These are phyloP conservation scores for Patella depressa DNA, from an alignment of 2,888 invertebrate genomes.

Conservation along the genomic window DNA sequence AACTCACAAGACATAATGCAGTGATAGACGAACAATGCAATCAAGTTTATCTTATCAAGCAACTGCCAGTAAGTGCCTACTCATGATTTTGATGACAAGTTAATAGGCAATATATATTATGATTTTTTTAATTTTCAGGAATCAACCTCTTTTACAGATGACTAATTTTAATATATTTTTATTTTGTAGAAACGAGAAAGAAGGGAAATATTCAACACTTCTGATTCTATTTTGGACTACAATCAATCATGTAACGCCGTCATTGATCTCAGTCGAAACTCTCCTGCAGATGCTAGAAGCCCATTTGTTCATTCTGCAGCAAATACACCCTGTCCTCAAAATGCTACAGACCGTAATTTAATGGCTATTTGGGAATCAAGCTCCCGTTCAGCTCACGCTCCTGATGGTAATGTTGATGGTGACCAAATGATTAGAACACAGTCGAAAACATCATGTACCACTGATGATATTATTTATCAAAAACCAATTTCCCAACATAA, in stretches of 20 bases:
- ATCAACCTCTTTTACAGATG: too few relatives aligned
- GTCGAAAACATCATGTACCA: neutral
- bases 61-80: too few relatives aligned
- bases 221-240: constrained; percentile 6
- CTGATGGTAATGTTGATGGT: neutral
- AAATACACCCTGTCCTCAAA: neutral
- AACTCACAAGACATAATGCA: too few relatives aligned
- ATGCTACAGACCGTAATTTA: neutral
- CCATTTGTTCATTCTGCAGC: constrained; percentile 2
- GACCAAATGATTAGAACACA: neutral
- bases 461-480: neutral
- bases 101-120: too few relatives aligned
- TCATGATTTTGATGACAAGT: too few relatives aligned
- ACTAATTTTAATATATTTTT: neutral
- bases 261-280: neutral
- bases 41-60: too few relatives aligned
- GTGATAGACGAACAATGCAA: too few relatives aligned
- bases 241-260: neutral
- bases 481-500: neutral
- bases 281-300: neutral
- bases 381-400: neutral
- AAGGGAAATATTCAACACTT: neutral
- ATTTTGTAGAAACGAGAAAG: neutral
- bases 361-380: constrained; percentile 7
- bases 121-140: too few relatives aligned